These are phyloP conservation scores for Eupeodes latifasciatus DNA, from an alignment of 2,888 invertebrate genomes.

Conservation along the genomic window DNA sequence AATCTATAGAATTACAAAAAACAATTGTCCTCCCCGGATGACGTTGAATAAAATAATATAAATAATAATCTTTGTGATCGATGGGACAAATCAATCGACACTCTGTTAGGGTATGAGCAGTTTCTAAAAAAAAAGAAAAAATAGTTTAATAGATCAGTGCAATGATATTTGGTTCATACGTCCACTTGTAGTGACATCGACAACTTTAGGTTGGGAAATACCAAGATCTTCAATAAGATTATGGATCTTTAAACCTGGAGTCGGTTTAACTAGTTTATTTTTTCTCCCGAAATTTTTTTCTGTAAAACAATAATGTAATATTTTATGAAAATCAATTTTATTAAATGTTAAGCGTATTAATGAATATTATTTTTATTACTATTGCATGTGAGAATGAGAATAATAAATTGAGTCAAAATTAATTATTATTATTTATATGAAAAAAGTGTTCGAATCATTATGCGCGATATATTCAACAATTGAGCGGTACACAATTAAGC, in stretches of 20 bases:
- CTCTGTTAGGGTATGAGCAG: constrained; percentile 93
- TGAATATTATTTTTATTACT: too few species aligned
- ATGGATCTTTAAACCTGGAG: constrained; percentile 90
- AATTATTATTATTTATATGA: too few species aligned
- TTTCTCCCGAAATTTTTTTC: constrained; percentile 81
- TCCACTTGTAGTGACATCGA: constrained; percentile 93
- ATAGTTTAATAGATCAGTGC: not conserved
- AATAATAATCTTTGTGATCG: constrained; percentile 94
- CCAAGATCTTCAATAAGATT: constrained; percentile 92
- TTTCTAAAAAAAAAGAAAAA: constrained; percentile 85
- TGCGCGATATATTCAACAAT: too few species aligned
- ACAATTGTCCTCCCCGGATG: constrained; percentile 96
- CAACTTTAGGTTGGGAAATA: constrained; percentile 94
- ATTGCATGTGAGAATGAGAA: too few species aligned
- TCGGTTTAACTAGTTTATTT: constrained; percentile 86
- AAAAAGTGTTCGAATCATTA: too few species aligned
- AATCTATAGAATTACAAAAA: constrained; percentile 97
- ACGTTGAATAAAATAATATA: constrained; percentile 94
- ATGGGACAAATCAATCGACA: constrained; percentile 91
- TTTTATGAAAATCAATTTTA: not conserved
- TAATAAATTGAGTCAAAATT: too few species aligned
- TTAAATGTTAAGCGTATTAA: too few species aligned
- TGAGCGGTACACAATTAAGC: too few species aligned
- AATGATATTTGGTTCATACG: constrained; percentile 83
- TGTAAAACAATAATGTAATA: constrained; percentile 61